phyloP scores from a whole-genome alignment of 2,888 invertebrate species.

The Meteorus cinctellus region DNA sequence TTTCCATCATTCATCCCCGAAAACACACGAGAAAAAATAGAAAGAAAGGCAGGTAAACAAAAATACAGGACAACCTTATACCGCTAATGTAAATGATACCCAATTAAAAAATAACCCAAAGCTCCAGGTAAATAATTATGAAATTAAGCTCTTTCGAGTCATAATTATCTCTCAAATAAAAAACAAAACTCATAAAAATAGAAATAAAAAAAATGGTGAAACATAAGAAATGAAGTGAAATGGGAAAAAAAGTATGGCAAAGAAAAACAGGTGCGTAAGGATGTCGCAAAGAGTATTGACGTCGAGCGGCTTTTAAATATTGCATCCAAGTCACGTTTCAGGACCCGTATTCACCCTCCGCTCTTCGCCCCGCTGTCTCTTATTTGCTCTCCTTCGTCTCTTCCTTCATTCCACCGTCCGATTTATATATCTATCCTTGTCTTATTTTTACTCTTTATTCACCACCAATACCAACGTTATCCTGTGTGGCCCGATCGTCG shows the following conservation, averaged over 20 bases:
- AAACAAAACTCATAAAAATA: conserved; percentile 24
- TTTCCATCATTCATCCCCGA: no score
- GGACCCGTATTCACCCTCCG: conserved; percentile 56
- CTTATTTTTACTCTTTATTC: conserved; percentile 29
- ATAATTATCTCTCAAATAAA: neutral
- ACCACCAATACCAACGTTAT: conserved; percentile 36
- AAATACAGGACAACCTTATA: no score
- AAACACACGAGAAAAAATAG: no score
- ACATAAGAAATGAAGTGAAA: conserved; percentile 32
- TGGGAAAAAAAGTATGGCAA: conserved; percentile 35
- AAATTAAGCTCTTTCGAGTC: no score
- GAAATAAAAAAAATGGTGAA: conserved; percentile 10
- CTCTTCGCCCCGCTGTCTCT: conserved; percentile 40
- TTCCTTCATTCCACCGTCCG: conserved; percentile 32
- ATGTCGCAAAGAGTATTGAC: conserved; percentile 68
- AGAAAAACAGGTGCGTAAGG: conserved; percentile 51
- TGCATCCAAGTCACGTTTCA: conserved; percentile 72
- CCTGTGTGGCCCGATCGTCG: conserved; percentile 58
- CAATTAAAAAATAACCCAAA: no score
- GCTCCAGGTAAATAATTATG: no score
- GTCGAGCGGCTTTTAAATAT: conserved; percentile 70
- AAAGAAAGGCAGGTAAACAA: no score
- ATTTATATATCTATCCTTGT: conserved; percentile 44
- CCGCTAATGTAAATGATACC: no score
- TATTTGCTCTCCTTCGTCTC: conserved; percentile 38